Percentiles rank a stretch among this genome's conserved stretches.
Conservation (phyloP, 2,113 vertebrate genomes). For the Rhynchomys soricoides region DNA sequence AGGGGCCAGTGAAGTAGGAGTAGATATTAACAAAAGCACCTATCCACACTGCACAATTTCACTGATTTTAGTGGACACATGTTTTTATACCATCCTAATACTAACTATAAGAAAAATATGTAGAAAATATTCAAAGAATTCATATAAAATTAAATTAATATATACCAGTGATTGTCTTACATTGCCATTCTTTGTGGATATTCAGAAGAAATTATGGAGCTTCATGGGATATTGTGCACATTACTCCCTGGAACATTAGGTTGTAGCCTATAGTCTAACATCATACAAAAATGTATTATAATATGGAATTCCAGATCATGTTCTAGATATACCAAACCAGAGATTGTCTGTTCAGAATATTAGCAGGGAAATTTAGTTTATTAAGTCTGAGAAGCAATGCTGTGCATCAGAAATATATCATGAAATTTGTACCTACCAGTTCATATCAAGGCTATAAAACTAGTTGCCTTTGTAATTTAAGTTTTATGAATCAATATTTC, state of each 20-base stretch:
- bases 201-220: neutral
- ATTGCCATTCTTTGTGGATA: neutral
- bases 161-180: neutral
- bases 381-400: neutral
- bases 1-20: neutral
- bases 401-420: neutral
- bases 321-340: neutral
- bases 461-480: neutral
- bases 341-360: neutral
- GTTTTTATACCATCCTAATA: neutral
- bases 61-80: neutral
- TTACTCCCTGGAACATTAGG: neutral
- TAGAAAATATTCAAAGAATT: neutral
- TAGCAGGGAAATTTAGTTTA: neutral
- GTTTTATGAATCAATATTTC: constrained; percentile 1
- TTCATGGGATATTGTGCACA: neutral
- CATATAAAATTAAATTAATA: neutral
- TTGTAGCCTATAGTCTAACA: neutral
- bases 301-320: neutral
- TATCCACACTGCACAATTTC: neutral
- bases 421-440: neutral
- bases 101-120: neutral
- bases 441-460: neutral
- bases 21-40: too few relatives aligned
- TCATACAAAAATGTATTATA: neutral